A percentile compares a stretch with the other conserved stretches of the same genome.
phyloP scores from a whole-genome alignment of 1,140 invertebrate genomes.

The Drosophila nigromelanica region DNA sequence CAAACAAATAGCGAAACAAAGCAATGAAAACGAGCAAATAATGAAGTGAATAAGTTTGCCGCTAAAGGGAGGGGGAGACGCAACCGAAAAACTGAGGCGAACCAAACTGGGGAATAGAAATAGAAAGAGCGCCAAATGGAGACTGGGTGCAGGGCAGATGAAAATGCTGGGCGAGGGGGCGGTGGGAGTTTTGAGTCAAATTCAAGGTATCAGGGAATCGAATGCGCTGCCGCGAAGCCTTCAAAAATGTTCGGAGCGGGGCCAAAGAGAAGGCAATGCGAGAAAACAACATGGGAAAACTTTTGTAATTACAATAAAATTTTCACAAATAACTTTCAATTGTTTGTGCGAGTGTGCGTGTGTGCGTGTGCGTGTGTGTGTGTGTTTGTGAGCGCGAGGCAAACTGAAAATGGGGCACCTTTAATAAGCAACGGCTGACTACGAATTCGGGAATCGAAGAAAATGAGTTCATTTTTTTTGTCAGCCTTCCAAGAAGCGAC shows the following conservation, averaged over 20 bases:
- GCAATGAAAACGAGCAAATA: constrained; percentile 81
- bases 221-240: constrained; percentile 15
- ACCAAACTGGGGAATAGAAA: constrained; percentile 48
- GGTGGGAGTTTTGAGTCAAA: constrained; percentile 68
- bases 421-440: constrained; percentile 28
- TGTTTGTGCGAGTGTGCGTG: constrained; percentile 44
- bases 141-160: neutral
- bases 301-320: constrained; percentile 83
- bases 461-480: constrained; percentile 24
- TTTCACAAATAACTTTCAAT: constrained; percentile 82
- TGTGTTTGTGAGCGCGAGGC: neutral
- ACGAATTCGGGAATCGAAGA: constrained; percentile 24
- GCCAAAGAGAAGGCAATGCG: constrained; percentile 3
- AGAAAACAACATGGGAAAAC: constrained; percentile 71
- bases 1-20: constrained; percentile 59
- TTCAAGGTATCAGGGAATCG: constrained; percentile 68
- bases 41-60: constrained; percentile 79
- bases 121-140: constrained; percentile 45
- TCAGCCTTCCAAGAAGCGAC: neutral
- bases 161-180: no score
- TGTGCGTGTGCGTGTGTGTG: constrained; percentile 11
- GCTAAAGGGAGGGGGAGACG: constrained; percentile 52
- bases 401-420: constrained; percentile 22
- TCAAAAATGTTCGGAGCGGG: constrained; percentile 4
- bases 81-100: constrained; percentile 44